These are phyloP conservation scores for Centroberyx gerrardi DNA, from an alignment of 2,797 vertebrate genomes.

Conservation along the genomic window DNA sequence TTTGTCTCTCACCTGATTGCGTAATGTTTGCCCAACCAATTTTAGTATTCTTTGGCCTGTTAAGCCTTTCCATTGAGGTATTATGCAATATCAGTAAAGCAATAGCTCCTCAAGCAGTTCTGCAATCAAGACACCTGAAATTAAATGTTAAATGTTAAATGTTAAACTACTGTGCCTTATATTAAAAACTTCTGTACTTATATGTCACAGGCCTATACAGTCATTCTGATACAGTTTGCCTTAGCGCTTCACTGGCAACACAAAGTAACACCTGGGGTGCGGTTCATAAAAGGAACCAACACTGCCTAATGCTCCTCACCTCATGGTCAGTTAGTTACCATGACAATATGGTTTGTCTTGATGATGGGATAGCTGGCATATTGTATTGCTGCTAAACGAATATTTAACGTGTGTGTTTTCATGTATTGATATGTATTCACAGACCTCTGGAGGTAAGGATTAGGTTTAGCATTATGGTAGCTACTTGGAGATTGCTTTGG, in stretches of 20 bases:
- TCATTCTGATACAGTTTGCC: constrained; percentile 33
- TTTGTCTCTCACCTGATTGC: no score
- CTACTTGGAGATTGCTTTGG: background rate
- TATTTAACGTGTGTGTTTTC: background rate
- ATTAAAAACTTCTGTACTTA: background rate
- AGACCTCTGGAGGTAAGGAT: constrained; percentile 25
- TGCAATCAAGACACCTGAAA: no score
- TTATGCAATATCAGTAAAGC: no score
- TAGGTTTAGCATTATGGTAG: background rate
- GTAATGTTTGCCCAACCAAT: no score
- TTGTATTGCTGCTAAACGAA: background rate
- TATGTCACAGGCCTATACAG: background rate
- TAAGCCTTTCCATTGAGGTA: no score
- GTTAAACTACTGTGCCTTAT: background rate
- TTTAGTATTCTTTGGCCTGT: no score
- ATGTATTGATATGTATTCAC: constrained; percentile 10
- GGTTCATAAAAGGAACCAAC: constrained; percentile 4
- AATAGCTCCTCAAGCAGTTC: no score
- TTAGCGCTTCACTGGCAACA: constrained; percentile 19
- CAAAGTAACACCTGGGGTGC: constrained; percentile 22
- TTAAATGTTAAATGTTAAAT: no score
- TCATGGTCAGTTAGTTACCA: background rate
- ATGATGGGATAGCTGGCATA: background rate
- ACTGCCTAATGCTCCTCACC: background rate
- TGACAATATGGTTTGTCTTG: background rate